Base-by-base conservation (phyloP, 2,888 invertebrate species). In the Colostygia pectinataria region DNA sequence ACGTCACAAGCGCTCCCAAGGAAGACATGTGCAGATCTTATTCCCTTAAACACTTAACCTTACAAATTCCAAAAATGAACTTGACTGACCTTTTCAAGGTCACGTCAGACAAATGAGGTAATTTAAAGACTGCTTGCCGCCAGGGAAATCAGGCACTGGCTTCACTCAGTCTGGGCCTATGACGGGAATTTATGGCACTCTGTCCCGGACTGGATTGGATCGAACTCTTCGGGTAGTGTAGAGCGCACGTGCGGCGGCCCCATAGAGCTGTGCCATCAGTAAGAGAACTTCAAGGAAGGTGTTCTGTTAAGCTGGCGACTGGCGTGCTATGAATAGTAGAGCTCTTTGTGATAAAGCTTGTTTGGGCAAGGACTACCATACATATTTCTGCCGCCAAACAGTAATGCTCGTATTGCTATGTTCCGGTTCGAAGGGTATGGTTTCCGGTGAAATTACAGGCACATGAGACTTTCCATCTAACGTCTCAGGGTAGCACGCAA, bases 141-240 rank as follows among this genome's bases (percentile, higher is more conserved):
- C 58, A 53, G 83, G 83, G 83, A 83, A 83, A 83, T 83, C 82
- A 83, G 61, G 10, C 33, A 10, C 40, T 59, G 56, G 59, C 62
- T 67, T 63, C 71, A 70, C 63, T 68, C 72, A 66, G 66, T 55
- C 50, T 54, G 66, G 61, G 70, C 62, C 71, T 67, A 66, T 67
- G 78, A 80, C 74, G 71, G 61, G 66, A 71, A 83, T 85, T 85
- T 83, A 84, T 83, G 75, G 79, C 66, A 65, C 59, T 53, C 60
- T 65, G 74, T 68, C 74, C 52, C 73, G 29, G 69, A 68, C 38
- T 50, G 47, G 61, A 66, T 65, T 52, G 58, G 59, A 54, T 47
- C 42, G 53, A 55, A 51, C 57, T 41, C 55, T 55, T 54, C 61
- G 48, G 45, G 41, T 40, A 41, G 47, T 20, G 36, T 31, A 45